Conservation (phyloP, 2,113 vertebrate genomes). For the Argyrosomus japonicus region DNA sequence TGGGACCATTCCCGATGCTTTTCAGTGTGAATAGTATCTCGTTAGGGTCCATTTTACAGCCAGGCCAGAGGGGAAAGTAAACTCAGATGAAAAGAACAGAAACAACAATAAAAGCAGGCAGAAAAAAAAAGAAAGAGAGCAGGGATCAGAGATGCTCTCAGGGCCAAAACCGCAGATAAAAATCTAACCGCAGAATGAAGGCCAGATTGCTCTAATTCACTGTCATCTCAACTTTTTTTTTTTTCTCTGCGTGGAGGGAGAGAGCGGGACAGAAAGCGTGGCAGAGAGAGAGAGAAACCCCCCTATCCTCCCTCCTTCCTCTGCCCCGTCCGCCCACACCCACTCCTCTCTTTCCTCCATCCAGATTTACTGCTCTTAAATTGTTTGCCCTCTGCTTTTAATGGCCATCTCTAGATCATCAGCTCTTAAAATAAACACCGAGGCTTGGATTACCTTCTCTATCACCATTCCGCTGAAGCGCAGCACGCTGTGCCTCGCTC, state of each 20-base stretch:
- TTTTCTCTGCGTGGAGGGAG: neutral
- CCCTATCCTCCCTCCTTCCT: constrained; percentile 27
- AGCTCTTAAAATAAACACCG: constrained; percentile 79
- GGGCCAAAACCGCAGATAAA: constrained; percentile 83
- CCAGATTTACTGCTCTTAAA: constrained; percentile 75
- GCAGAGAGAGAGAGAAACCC: constrained; percentile 1
- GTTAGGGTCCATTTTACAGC: constrained; percentile 65
- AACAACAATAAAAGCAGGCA: constrained; percentile 68
- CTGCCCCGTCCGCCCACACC: constrained; percentile 37
- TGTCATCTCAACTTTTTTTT: constrained; percentile 65
- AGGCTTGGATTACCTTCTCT: constrained; percentile 67
- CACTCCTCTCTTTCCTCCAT: constrained; percentile 49
- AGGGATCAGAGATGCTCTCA: constrained; percentile 55
- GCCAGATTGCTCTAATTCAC: constrained; percentile 78
- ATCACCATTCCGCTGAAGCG: constrained; percentile 49
- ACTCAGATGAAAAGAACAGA: constrained; percentile 70
- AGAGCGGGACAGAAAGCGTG: constrained; percentile 39
- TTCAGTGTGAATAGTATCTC: constrained; percentile 50
- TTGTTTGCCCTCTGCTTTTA: constrained; percentile 78
- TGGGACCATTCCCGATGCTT: constrained; percentile 30
- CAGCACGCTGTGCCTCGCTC: constrained; percentile 14
- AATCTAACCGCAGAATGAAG: constrained; percentile 81
- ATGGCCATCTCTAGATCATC: constrained; percentile 76
- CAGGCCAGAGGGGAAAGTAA: constrained; percentile 65
- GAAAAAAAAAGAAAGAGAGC: constrained; percentile 28